phyloP scores from a whole-genome alignment of 1,140 invertebrate species.

The Metopolophium dirhodum region DNA sequence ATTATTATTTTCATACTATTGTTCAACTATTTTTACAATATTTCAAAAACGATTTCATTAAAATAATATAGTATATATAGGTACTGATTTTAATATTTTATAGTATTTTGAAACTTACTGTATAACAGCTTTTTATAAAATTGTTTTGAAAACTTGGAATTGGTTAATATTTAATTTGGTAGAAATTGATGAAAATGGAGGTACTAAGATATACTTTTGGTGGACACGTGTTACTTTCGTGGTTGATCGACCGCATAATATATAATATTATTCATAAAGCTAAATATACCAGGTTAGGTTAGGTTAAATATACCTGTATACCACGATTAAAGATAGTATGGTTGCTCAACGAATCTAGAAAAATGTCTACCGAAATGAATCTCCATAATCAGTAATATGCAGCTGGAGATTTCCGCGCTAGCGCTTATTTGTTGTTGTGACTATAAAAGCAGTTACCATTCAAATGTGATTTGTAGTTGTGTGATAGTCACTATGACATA shows the following conservation, averaged over 20 bases:
- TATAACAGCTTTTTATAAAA: neutral
- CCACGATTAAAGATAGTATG: too few species aligned
- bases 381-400: too few species aligned
- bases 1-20: neutral
- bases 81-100: neutral
- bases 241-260: neutral
- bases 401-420: too few species aligned
- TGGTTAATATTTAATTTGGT: neutral
- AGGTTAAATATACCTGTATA: neutral
- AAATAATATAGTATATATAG: neutral
- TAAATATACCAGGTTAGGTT: neutral
- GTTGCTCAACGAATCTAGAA: too few species aligned
- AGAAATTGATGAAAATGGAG: neutral
- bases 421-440: too few species aligned
- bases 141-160: neutral
- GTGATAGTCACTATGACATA: too few species aligned
- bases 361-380: too few species aligned
- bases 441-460: too few species aligned
- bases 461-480: too few species aligned
- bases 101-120: neutral
- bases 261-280: neutral
- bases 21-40: neutral
- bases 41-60: neutral
- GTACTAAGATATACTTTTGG: neutral
- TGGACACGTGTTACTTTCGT: neutral